phyloP scores from a whole-genome alignment of 1,140 invertebrate species.

The Patella vulgata region DNA sequence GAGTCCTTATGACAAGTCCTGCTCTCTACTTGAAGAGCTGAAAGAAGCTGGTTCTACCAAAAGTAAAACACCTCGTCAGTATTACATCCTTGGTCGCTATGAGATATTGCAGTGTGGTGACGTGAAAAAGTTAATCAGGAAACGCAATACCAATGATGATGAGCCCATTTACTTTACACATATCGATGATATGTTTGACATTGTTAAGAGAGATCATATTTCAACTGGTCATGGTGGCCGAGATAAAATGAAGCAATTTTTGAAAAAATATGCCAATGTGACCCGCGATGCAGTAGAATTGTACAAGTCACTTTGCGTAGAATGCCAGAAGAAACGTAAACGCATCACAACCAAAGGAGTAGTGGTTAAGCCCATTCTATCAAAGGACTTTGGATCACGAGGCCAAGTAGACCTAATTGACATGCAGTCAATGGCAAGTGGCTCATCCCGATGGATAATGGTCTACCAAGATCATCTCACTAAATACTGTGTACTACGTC shows the following conservation, averaged over 20 bases:
- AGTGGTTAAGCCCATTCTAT: conserved; percentile 16
- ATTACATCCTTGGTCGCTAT: too few relatives aligned
- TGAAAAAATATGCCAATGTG: conserved; percentile 31
- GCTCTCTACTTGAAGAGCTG: too few relatives aligned
- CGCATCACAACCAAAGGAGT: conserved; percentile 5
- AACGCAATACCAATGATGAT: conserved; percentile 10
- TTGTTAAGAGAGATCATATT: conserved; percentile 26
- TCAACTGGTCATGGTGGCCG: conserved; percentile 31
- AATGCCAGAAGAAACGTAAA: conserved; percentile 19
- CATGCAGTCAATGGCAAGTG: too few relatives aligned
- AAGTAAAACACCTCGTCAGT: too few relatives aligned
- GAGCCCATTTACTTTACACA: conserved; percentile 6
- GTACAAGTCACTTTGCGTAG: conserved; percentile 15
- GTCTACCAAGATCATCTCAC: conserved; percentile 37
- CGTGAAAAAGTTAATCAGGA: conserved; percentile 14
- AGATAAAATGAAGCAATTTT: conserved; percentile 28
- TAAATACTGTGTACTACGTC: conserved; percentile 23
- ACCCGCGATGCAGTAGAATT: conserved; percentile 11
- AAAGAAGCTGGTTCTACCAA: too few relatives aligned
- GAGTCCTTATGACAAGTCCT: too few relatives aligned
- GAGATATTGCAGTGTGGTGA: conserved; percentile 3
- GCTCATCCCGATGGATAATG: too few relatives aligned
- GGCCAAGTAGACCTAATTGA: conserved; percentile 35
- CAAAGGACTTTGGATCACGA: conserved; percentile 16
- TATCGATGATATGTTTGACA: conserved; percentile 32